Percentiles rank a stretch among this genome's conserved stretches.
These are phyloP conservation scores for Delphinus delphis DNA, from an alignment of 2,113 vertebrate genomes.

Conservation along the genomic window DNA sequence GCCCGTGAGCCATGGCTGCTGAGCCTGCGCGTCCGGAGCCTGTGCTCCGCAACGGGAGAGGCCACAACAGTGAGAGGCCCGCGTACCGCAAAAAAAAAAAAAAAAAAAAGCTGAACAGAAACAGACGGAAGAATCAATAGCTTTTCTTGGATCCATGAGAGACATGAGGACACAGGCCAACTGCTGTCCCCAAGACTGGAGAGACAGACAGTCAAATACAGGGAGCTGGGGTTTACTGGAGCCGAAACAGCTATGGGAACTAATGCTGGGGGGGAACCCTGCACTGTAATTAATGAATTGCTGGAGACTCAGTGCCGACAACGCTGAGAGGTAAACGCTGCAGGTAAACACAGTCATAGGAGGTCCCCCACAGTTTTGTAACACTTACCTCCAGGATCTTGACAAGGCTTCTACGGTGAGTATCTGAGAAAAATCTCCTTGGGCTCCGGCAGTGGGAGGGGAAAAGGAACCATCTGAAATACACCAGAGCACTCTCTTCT, in stretches of 20 bases:
- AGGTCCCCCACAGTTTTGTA: fast-evolving
- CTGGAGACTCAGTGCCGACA: background rate
- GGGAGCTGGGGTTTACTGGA: background rate
- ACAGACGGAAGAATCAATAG: background rate
- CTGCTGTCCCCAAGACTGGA: background rate
- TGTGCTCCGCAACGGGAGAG: no score
- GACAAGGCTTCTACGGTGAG: background rate
- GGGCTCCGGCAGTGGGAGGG: background rate
- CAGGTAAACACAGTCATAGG: background rate
- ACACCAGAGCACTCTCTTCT: background rate
- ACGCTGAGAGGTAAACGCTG: background rate
- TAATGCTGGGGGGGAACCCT: background rate
- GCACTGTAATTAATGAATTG: background rate
- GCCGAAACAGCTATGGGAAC: background rate
- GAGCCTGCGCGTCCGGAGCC: no score
- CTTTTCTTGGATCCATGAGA: background rate
- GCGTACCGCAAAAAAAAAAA: no score
- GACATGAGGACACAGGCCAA: background rate
- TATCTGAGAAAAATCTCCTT: background rate
- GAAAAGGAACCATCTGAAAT: background rate
- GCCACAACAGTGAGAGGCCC: no score
- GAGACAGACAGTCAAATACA: no score
- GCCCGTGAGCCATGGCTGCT: no score
- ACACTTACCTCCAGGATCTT: background rate
- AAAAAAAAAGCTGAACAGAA: background rate